Evolutionary conservation across 2,113 vertebrate genomes (phyloP), one percentile per base, ranked within the genome.

Genomic region (Pantherophis guttatus): DNA sequence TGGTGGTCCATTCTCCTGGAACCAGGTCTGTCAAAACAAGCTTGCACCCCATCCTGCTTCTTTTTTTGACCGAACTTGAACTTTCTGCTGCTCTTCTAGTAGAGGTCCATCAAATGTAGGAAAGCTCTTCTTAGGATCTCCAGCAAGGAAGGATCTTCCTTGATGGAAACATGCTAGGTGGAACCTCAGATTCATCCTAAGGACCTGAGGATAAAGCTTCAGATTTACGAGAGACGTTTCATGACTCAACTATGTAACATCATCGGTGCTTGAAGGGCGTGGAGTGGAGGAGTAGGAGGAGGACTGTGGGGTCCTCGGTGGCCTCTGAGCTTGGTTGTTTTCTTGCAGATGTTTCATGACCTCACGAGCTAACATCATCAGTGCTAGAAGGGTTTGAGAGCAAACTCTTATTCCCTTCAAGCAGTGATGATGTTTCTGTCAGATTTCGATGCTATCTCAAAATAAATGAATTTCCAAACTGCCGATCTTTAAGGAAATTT

Each of bases 11-110:
- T 97, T 96, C 97, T 95, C 97, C 97, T 62, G 6, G 90, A 93
- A 96, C 94, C 98, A 97, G 97, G 97, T 98, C 97, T 97, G 97
- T 97, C 97, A 97, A 97, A 91, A 19, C n/a, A 39, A 94, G 94
- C 95, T 96, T 89, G 52, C 91, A 33, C 96, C 96, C 95, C 29
- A 70, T 0, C 55, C 92, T 93, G 87, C 85, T 52, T 19, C 50
- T 13, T 21, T 8, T 8, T 54, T 8, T 54, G 10, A 29, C 90
- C 54, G 8, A 44, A 44, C 70, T 81, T 81, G n/a, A 81, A 8
- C 70, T 81, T 81, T 81, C n/a, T 39, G 17, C 8, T 15, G 70
- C n/a, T 19, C 70, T 17, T 39, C 70, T 2, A 8, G n/a, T 17
- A 19, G 70, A 39, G 8, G 70, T 39, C 70, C 3, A 0, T 19